Conservation (phyloP, 2,113 vertebrate genomes). For the Anseranas semipalmata region DNA sequence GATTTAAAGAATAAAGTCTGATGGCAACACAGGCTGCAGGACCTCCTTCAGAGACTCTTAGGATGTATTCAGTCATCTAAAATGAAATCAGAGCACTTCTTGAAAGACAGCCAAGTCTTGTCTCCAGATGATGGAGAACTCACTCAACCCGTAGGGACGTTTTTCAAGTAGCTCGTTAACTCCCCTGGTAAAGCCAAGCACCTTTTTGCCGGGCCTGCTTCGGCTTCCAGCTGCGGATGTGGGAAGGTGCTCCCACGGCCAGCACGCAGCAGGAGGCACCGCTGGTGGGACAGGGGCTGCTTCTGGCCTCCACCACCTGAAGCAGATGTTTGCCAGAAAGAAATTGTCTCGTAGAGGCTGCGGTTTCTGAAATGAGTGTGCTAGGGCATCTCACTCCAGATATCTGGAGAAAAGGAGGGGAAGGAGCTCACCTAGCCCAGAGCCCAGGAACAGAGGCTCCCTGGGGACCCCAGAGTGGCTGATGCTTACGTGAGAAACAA, state of each 20-base stretch:
- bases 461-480: background rate
- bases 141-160: background rate
- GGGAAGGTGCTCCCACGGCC: background rate
- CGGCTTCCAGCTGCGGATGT: background rate
- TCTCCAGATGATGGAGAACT: background rate
- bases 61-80: background rate
- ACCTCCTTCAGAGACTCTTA: background rate
- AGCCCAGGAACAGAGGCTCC: background rate
- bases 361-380: background rate
- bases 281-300: background rate
- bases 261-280: background rate
- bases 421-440: background rate
- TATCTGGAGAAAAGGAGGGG: background rate
- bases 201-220: background rate
- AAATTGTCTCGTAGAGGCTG: background rate
- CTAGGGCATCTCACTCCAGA: background rate
- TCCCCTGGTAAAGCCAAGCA: background rate
- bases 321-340: background rate
- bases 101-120: background rate
- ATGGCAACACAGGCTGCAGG: background rate
- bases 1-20: background rate
- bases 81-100: background rate
- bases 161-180: background rate
- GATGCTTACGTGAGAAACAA: background rate
- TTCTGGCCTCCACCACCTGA: background rate